Base-by-base conservation (phyloP, 2,888 invertebrate species). In the Marronus borbonicus region DNA sequence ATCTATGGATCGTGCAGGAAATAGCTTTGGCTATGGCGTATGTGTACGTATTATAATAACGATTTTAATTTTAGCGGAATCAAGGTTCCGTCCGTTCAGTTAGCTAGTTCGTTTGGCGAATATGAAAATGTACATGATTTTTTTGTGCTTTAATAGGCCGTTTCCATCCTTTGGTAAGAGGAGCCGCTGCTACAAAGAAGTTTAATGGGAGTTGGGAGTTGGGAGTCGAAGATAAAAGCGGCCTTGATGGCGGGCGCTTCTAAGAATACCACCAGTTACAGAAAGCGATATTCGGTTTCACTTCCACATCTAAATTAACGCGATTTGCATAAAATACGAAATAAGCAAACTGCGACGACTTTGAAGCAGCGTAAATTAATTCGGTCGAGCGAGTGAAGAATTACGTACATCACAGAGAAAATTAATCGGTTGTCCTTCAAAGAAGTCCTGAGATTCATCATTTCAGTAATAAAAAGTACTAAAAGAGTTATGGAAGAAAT, bases 81-180 rank as follows among this genome's bases (percentile, higher is more conserved):
- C 60, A 60, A 60, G 28, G 60, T 60, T 60, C 28, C 24, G 3
- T 44, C 28, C 24, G 60, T 14, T 31, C 7, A 60, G 28, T 60
- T 60, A 20, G 60, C 24, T 28, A 24, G n/a, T 44, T 44, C 44
- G 55, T 55, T 55, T n/a, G 60, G 28, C 60, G 60, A 60, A 60
- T 60, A 60, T 60, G 60, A 60, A 60, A 60, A 60, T 60, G 60
- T 60, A 60, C 17, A 60, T 28, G 20, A 60, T 60, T 60, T 60
- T 60, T 60, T 60, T 60, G 60, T 24, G 10, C 10, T 60, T 60
- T 60, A 60, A 60, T 60, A 24, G 60, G 60, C 60, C 12, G 52
- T 8, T 14, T 50, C 50, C 52, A 52, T 52, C 52, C 4, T 52
- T 14, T 0, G 52, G 1, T 24, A 24, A 5, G 60, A 60, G 24